Evolutionary conservation across 2,113 vertebrate species (phyloP).

Genomic region (Catharus bicknelli): DNA sequence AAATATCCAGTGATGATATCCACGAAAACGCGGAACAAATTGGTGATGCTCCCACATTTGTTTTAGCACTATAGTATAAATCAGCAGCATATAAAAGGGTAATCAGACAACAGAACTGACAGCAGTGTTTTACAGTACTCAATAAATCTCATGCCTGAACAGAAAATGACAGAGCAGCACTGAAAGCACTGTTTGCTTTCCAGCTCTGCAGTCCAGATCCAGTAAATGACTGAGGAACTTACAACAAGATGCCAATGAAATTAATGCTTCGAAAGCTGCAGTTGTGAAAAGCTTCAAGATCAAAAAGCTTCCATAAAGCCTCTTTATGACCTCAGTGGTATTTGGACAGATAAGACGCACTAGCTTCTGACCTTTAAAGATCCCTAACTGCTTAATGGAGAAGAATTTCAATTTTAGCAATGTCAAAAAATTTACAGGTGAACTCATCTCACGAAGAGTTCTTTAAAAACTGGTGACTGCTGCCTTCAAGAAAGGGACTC

Average conservation of each 20-base stretch:
- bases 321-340: not conserved
- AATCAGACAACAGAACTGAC: conserved; percentile 24
- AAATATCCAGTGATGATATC: not conserved
- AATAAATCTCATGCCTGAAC: conserved; percentile 15
- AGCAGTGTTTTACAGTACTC: not conserved
- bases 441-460: not conserved
- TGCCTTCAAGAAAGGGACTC: not conserved
- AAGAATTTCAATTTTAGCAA: not conserved
- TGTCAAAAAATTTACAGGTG: not conserved
- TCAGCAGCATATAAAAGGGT: conserved; percentile 14
- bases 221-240: not conserved
- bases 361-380: not conserved
- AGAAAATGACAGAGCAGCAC: not conserved
- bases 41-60: conserved; percentile 3
- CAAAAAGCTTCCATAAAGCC: not conserved
- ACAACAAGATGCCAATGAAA: not conserved
- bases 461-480: not conserved
- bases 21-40: not conserved
- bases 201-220: not conserved
- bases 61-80: conserved; percentile 26
- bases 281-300: not conserved
- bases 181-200: not conserved
- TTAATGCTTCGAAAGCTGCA: not conserved
- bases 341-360: not conserved
- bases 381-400: not conserved